Evolutionary conservation across 2,797 vertebrate genomes (phyloP).

Genomic region (Xerus rutilus): DNA sequence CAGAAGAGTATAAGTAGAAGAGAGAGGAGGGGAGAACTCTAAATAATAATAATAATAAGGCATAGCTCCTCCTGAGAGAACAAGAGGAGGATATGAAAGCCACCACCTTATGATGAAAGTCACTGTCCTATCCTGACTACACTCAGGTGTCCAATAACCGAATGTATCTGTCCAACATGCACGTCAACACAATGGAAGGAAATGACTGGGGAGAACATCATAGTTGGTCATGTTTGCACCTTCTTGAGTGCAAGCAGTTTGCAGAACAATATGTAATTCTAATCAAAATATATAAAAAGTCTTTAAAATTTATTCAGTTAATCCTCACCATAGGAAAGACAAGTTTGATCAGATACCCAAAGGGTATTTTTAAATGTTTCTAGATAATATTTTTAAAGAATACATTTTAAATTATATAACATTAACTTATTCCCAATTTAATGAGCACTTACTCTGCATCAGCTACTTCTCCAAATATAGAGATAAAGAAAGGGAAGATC

Average conservation of each 20-base stretch:
- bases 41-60: not conserved
- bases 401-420: not conserved
- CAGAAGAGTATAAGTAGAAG: not conserved
- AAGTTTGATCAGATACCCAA: not conserved
- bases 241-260: not conserved
- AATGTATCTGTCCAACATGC: not conserved
- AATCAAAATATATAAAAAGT: slow-evolving; percentile 7
- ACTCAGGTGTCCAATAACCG: not conserved
- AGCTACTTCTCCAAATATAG: not conserved
- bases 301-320: not conserved
- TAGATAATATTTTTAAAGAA: slow-evolving; percentile 6
- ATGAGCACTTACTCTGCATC: not conserved
- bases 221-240: not conserved
- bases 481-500: not conserved
- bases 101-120: not conserved
- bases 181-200: not conserved
- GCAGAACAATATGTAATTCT: not conserved
- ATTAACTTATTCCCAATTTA: not conserved
- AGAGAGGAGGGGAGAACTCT: not conserved
- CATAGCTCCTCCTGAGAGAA: not conserved
- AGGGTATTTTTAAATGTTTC: not conserved
- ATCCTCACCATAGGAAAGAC: not conserved
- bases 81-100: not conserved
- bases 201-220: not conserved
- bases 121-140: not conserved